Evolutionary conservation across 2,797 vertebrate species (phyloP).

Genomic region (Potorous gilbertii): DNA sequence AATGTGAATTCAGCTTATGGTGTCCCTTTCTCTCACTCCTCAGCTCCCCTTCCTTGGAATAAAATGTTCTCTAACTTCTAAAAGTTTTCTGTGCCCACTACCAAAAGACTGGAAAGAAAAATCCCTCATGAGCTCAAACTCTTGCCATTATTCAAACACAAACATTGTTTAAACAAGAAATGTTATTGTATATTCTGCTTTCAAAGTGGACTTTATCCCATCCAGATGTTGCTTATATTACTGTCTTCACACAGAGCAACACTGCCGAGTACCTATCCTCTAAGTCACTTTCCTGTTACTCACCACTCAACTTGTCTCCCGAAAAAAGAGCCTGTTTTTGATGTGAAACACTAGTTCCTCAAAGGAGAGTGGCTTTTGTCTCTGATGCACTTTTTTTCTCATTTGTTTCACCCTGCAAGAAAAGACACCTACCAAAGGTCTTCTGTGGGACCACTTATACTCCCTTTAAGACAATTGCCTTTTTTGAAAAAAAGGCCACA

Average conservation of each 20-base stretch:
- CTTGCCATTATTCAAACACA: constrained; percentile 60
- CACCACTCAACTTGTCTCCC: constrained; percentile 51
- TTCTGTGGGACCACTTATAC: constrained; percentile 77
- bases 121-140: constrained; percentile 9
- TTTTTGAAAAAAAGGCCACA: constrained; percentile 53
- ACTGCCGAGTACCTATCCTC: constrained; percentile 61
- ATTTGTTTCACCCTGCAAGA: constrained; percentile 45
- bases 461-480: constrained; percentile 72
- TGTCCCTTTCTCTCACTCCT: neutral
- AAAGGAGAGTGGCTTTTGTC: constrained; percentile 74
- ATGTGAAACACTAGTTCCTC: constrained; percentile 79
- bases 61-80: neutral
- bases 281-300: constrained; percentile 73
- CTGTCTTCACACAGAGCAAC: constrained; percentile 70
- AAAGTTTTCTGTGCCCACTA: neutral
- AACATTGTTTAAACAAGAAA: constrained; percentile 70
- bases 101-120: constrained; percentile 60
- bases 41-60: neutral
- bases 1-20: neutral
- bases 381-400: constrained; percentile 70
- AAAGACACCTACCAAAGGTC: constrained; percentile 73
- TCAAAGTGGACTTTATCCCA: constrained; percentile 73
- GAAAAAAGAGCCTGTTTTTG: constrained; percentile 67
- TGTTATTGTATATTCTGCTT: constrained; percentile 69
- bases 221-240: constrained; percentile 76